Percentiles rank a stretch among this genome's conserved stretches.
Conservation (phyloP, 1,140 invertebrate species). For the Camponotus vicinus region DNA sequence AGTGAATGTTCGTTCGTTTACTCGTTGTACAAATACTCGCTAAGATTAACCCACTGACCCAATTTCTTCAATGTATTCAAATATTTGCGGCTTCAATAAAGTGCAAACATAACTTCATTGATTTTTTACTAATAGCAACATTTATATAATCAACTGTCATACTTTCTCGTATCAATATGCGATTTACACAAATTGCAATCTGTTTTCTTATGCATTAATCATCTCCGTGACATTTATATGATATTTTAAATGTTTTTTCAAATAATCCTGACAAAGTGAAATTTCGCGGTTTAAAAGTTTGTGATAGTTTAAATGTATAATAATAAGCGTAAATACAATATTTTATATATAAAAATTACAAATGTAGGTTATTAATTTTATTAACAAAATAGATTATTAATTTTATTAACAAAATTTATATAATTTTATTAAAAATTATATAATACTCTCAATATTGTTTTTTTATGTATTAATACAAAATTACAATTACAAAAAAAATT, state of each 20-base stretch:
- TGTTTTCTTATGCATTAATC: neutral
- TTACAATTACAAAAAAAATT: slow-evolving; percentile 29
- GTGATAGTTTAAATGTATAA: neutral
- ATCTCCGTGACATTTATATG: neutral
- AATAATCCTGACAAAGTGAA: slow-evolving; percentile 6
- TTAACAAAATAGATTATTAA: neutral
- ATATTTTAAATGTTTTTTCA: neutral
- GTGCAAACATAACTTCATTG: slow-evolving; percentile 19
- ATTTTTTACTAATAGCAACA: neutral
- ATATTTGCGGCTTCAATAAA: slow-evolving; percentile 33
- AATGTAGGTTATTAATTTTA: slow-evolving; percentile 14
- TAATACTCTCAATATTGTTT: neutral
- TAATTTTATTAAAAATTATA: neutral
- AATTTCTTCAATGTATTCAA: slow-evolving; percentile 29
- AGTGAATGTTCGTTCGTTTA: slow-evolving; percentile 16
- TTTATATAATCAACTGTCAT: neutral
- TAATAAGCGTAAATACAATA: neutral
- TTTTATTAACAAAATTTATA: neutral
- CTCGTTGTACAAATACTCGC: slow-evolving; percentile 43
- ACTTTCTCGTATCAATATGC: slow-evolving; percentile 18
- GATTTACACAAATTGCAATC: slow-evolving; percentile 11
- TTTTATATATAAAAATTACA: neutral
- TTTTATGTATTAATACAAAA: neutral
- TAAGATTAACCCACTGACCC: slow-evolving; percentile 61
- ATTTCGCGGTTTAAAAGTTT: neutral